phyloP scores from a whole-genome alignment of 2,113 vertebrate genomes.

The Coptodon bakossiorum region DNA sequence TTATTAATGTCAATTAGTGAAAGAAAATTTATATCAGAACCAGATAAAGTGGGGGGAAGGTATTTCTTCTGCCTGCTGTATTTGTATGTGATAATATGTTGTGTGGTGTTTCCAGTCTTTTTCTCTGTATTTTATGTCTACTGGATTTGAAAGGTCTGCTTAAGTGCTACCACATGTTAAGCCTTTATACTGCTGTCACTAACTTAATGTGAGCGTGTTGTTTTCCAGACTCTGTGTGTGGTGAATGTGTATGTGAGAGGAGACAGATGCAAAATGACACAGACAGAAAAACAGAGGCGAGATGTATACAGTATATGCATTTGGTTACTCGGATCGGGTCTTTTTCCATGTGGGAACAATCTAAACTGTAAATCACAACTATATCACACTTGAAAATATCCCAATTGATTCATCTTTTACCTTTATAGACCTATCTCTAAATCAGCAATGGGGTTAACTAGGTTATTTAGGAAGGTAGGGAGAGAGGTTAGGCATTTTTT shows the following conservation, averaged over 20 bases:
- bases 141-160: slow-evolving; percentile 28
- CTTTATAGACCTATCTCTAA: background rate
- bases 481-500: background rate
- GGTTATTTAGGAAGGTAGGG: background rate
- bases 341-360: background rate
- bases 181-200: slow-evolving; percentile 43
- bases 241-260: slow-evolving; percentile 6
- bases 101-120: slow-evolving; percentile 8
- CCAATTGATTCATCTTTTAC: background rate
- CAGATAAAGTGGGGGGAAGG: background rate
- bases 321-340: background rate
- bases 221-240: slow-evolving; percentile 48
- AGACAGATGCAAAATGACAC: background rate
- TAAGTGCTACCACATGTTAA: slow-evolving; percentile 61
- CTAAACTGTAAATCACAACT: background rate
- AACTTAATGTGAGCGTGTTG: slow-evolving; percentile 35
- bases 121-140: slow-evolving; percentile 20
- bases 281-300: background rate
- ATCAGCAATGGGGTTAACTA: background rate
- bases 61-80: background rate
- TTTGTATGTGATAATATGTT: background rate
- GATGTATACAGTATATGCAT: background rate
- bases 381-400: background rate
- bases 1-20: background rate
- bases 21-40: background rate